Conservation (phyloP, 35 echinoderm and acorn worm genomes). For the Patiria miniata region DNA sequence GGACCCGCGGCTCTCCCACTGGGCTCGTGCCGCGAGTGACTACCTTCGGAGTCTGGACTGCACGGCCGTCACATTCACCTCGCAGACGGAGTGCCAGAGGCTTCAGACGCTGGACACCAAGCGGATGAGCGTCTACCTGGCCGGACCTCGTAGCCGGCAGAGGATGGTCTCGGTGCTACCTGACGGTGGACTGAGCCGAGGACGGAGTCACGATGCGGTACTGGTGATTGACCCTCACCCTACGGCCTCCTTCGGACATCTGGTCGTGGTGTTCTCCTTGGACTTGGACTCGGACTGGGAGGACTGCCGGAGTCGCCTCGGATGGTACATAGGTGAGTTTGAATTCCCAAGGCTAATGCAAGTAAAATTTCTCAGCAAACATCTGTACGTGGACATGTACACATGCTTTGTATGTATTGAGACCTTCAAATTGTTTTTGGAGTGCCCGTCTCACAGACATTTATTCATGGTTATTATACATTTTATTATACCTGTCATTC, state of each 20-base stretch:
- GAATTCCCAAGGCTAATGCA: slow-evolving; percentile 37
- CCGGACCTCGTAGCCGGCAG: slow-evolving; percentile 36
- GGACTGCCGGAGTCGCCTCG: slow-evolving; percentile 45
- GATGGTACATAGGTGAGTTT: slow-evolving; percentile 78
- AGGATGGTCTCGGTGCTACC: slow-evolving; percentile 60
- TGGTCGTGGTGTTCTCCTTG: slow-evolving; percentile 85
- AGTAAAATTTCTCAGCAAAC: slow-evolving; percentile 28
- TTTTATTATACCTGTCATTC: no score
- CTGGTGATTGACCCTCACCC: slow-evolving; percentile 87
- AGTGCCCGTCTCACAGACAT: no score
- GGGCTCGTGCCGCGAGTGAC: slow-evolving; percentile 53
- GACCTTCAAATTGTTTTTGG: no score
- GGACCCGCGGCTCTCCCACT: slow-evolving; percentile 39
- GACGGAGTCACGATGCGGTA: slow-evolving; percentile 82
- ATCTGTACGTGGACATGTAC: no score
- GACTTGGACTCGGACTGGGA: slow-evolving; percentile 61
- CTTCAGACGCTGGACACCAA: slow-evolving; percentile 32
- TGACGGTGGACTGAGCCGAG: slow-evolving; percentile 73
- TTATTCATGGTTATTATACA: no score
- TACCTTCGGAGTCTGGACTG: slow-evolving; percentile 68
- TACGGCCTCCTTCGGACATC: slow-evolving; percentile 86
- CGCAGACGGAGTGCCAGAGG: slow-evolving; percentile 54
- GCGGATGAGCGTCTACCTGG: slow-evolving; percentile 84
- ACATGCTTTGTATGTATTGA: no score
- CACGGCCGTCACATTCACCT: slow-evolving; percentile 63